phyloP scores from a whole-genome alignment of 2,797 vertebrate species.

The Cuculus canorus region DNA sequence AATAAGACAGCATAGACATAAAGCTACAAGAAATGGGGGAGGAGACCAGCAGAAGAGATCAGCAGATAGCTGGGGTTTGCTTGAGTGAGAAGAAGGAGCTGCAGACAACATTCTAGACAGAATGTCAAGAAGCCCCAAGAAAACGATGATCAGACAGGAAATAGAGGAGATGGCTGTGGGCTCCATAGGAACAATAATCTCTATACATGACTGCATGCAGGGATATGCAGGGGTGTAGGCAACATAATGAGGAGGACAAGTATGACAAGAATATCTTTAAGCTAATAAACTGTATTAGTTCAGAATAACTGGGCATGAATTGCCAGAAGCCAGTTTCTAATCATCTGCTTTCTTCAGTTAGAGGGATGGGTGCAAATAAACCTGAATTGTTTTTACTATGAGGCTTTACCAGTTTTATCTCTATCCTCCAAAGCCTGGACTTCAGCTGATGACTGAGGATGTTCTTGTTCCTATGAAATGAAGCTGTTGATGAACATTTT shows the following conservation, averaged over 20 bases:
- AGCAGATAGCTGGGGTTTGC: not conserved
- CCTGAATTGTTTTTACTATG: fast-evolving
- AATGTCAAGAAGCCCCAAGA: not conserved
- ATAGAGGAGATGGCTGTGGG: not conserved
- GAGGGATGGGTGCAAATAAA: not conserved
- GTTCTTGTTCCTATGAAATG: not conserved
- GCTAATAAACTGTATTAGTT: not conserved
- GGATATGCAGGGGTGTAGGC: not conserved
- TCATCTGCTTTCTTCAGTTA: not conserved
- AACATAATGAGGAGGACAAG: not conserved
- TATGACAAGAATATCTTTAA: not conserved
- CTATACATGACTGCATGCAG: not conserved
- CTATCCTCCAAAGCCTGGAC: not conserved
- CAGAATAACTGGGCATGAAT: not conserved
- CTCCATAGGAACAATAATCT: not conserved
- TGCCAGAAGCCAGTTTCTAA: not conserved
- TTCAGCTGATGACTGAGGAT: not conserved
- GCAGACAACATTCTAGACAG: not conserved
- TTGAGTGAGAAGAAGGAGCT: not conserved
- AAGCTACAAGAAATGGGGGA: not conserved
- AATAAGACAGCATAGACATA: not conserved
- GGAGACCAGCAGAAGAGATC: not conserved
- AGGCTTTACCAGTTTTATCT: not conserved
- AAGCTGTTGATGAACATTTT: not conserved
- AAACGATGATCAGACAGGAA: not conserved